Evolutionary conservation across 2,888 invertebrate species (phyloP).

Genomic region (Teleogryllus oceanicus): DNA sequence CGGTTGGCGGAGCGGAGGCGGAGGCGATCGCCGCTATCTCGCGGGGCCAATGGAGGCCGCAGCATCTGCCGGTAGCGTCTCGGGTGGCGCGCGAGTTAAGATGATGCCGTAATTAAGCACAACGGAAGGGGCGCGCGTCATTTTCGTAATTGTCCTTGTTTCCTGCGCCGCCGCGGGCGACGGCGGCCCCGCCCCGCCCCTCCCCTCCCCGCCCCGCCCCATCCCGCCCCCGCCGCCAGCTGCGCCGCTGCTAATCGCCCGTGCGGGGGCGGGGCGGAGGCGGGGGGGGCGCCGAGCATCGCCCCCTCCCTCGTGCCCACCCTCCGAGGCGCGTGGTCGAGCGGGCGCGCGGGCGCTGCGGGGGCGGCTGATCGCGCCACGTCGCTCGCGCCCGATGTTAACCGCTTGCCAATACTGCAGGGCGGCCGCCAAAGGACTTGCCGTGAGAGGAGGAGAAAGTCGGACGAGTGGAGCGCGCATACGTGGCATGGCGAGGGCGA

Average conservation of each 20-base stretch:
- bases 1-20: not conserved
- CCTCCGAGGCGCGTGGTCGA: too few species aligned
- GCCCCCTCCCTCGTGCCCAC: too few species aligned
- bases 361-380: too few species aligned
- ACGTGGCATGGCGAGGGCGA: too few species aligned
- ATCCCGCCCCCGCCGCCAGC: not conserved
- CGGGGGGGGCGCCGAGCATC: not conserved
- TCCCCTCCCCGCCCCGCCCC: not conserved
- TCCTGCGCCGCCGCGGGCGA: not conserved
- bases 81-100: not conserved
- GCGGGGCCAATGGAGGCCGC: not conserved
- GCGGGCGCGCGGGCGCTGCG: too few species aligned
- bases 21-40: not conserved
- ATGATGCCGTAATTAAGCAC: constrained; percentile 18
- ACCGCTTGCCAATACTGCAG: too few species aligned
- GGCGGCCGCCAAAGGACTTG: too few species aligned
- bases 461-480: too few species aligned
- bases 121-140: constrained; percentile 7
- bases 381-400: too few species aligned
- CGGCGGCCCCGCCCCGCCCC: not conserved
- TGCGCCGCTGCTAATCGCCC: not conserved
- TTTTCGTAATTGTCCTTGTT: constrained; percentile 18
- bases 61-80: not conserved
- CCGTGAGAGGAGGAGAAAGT: too few species aligned
- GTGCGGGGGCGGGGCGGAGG: not conserved